Evolutionary conservation across 2,113 vertebrate species (phyloP), one percentile per base, ranked within the genome.

Genomic region (Halichoeres trimaculatus): DNA sequence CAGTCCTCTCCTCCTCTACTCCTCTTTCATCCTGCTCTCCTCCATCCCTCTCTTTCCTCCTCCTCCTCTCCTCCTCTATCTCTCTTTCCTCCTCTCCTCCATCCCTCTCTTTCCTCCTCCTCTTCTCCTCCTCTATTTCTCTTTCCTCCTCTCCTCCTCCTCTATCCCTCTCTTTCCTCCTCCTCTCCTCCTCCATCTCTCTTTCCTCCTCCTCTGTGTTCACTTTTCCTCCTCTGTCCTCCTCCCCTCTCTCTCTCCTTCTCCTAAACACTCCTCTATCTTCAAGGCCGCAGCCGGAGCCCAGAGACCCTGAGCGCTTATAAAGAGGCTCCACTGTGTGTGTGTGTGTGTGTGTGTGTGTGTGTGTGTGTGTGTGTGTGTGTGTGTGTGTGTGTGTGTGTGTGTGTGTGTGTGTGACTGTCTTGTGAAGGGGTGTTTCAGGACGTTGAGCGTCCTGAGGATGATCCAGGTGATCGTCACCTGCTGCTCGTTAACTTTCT

Each of bases 251-350:
- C 45, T 47, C 30, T 56, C 19, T 11, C 23, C 70, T 41, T 36
- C 3, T 8, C 53, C 66, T 4, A 64, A 65, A 62, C 68, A 55
- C 59, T 54, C 66, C 7, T 36, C 76, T 78, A 68, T 81, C 83
- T 81, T 41, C 62, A 75, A 76, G 79, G 54, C 67, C 57, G 22
- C 70, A 75, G 77, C 72, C 24, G 57, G 61, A 38, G 70, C 16
- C 40, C 54, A 0, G 70, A 80, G 84, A 73, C 77, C 60, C 50
- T 53, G 36, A 62, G 53, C 55, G 14, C 70, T 38, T 76, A 41
- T 54, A 40, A 36, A 65, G 38, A 52, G 59, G 58, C 19, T 2
- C n/a, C n/a, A n/a, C n/a, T 55, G 50, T 16, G 60, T 43, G 57
- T 45, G 26, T 47, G 26, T 36, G 30, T 30, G 40, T 56, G 35